phyloP scores from a whole-genome alignment of 2,888 invertebrate species.

The Noctua janthe region DNA sequence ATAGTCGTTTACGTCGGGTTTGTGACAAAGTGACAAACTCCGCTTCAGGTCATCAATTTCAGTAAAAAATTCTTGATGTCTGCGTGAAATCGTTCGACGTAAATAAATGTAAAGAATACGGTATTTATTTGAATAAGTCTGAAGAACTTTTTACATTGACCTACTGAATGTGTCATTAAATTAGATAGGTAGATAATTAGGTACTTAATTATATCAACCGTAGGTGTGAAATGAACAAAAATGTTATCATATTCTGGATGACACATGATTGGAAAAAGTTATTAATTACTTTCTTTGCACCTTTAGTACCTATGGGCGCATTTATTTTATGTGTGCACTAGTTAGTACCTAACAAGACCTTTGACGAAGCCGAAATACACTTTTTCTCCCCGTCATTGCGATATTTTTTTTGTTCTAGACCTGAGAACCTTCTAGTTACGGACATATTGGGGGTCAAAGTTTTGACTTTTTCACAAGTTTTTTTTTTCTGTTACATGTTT shows the following conservation, averaged over 20 bases:
- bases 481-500: too few relatives aligned
- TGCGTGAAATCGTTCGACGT: conserved; percentile 43
- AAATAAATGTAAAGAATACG: conserved; percentile 42
- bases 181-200: not conserved
- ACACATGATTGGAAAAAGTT: not conserved
- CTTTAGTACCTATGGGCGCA: not conserved
- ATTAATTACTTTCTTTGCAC: not conserved
- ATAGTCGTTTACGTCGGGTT: conserved; percentile 44
- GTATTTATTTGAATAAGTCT: conserved; percentile 40
- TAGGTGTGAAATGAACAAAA: not conserved
- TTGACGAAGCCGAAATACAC: too few relatives aligned
- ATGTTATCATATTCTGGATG: not conserved
- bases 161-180: conserved; percentile 1
- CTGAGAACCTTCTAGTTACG: too few relatives aligned
- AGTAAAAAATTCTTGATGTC: conserved; percentile 53
- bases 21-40: conserved; percentile 60
- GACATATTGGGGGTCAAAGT: too few relatives aligned
- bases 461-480: too few relatives aligned
- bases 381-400: too few relatives aligned
- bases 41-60: conserved; percentile 43
- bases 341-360: not conserved
- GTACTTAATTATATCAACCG: not conserved
- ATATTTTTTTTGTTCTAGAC: too few relatives aligned
- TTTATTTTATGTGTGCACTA: not conserved
- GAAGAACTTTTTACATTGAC: conserved; percentile 1